Evolutionary conservation across 2,113 vertebrate species (phyloP).

Genomic region (Phaetusa simplex): DNA sequence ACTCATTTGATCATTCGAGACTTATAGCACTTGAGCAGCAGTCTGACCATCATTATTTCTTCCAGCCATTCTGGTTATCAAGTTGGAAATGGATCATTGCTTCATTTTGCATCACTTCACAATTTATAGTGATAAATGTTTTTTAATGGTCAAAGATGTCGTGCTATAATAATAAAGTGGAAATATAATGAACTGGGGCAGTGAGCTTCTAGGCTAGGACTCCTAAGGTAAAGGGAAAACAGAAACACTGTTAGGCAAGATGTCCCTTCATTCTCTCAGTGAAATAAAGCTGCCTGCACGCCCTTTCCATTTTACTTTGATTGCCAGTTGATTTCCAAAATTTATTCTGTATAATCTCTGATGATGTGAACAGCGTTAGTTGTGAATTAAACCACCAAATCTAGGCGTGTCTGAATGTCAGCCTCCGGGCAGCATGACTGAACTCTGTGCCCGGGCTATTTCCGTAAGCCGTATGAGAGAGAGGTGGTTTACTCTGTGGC

Average conservation of each 20-base stretch:
- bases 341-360: neutral
- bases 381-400: neutral
- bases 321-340: neutral
- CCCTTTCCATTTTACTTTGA: neutral
- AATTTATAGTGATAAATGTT: neutral
- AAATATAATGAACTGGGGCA: neutral
- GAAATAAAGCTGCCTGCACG: neutral
- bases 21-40: neutral
- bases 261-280: neutral
- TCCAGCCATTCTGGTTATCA: neutral
- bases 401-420: neutral
- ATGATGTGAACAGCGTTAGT: neutral
- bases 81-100: constrained; percentile 1
- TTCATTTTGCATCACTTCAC: neutral
- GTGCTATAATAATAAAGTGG: neutral
- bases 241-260: neutral
- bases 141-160: neutral
- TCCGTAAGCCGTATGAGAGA: neutral
- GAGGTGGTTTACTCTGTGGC: neutral
- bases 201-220: neutral
- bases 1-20: neutral
- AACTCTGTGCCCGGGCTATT: neutral
- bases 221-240: neutral
- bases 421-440: neutral
- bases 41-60: neutral